Evolutionary conservation across 2,113 vertebrate genomes (phyloP).

Genomic region (Aegotheles bennettii): DNA sequence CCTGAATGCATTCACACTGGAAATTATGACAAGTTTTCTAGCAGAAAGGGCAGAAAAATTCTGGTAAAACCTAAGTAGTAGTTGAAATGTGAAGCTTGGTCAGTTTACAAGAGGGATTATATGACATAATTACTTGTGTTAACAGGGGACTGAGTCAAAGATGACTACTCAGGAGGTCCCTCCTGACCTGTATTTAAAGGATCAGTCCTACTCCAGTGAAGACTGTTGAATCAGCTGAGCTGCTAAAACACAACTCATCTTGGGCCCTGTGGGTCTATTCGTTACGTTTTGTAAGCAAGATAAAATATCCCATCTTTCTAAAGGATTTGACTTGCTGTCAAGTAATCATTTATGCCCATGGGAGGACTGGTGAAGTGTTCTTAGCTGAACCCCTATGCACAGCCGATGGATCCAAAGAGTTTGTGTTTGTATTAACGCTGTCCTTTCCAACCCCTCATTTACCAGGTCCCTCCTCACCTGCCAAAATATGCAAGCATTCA

Average conservation of each 20-base stretch:
- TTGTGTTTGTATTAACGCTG: background rate
- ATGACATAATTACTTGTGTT: background rate
- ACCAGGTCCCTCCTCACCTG: background rate
- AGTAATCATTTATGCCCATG: background rate
- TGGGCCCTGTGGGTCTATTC: background rate
- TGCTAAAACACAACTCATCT: background rate
- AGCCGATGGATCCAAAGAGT: background rate
- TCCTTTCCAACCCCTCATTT: background rate
- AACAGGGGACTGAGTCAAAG: background rate
- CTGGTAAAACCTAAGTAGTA: background rate
- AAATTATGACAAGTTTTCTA: slow-evolving; percentile 6
- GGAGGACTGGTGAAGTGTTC: background rate
- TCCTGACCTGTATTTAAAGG: background rate
- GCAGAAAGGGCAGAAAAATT: background rate
- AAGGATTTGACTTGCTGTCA: background rate
- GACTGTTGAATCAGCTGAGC: background rate
- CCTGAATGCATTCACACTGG: background rate
- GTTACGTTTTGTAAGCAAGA: background rate
- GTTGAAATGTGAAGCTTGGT: background rate
- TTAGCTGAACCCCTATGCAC: background rate
- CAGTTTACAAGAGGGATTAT: background rate
- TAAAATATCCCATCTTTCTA: background rate
- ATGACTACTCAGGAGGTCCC: background rate
- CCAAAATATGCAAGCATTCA: background rate
- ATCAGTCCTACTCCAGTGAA: background rate